These are phyloP conservation scores for Tetrax tetrax DNA, from an alignment of 2,113 vertebrate species.

Conservation along the genomic window DNA sequence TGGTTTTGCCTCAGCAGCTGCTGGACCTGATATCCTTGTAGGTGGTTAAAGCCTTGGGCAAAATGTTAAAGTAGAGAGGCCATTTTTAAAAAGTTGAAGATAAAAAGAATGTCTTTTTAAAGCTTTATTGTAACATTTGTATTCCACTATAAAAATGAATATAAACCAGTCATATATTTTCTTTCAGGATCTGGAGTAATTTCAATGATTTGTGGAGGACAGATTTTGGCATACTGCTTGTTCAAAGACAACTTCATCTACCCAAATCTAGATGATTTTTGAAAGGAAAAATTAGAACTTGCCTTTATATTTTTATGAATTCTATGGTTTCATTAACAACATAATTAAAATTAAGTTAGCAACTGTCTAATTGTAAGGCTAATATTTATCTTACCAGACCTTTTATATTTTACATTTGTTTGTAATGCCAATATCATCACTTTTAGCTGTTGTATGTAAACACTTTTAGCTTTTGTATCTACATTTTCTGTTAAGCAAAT, in stretches of 20 bases:
- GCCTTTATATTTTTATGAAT: neutral
- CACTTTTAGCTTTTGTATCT: neutral
- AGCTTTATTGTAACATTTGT: neutral
- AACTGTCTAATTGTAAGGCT: neutral
- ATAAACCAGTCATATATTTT: slow-evolving; percentile 9
- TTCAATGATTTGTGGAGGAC: slow-evolving; percentile 88
- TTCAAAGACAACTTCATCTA: slow-evolving; percentile 90
- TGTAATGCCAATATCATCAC: neutral
- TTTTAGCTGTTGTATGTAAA: neutral
- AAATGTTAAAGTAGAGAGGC: neutral
- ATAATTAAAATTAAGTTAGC: neutral
- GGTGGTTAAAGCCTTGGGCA: neutral
- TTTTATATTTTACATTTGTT: neutral
- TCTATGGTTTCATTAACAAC: neutral
- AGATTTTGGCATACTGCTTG: slow-evolving; percentile 86
- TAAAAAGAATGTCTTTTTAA: neutral
- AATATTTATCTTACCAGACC: neutral
- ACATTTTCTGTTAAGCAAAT: neutral
- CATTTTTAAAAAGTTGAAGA: neutral
- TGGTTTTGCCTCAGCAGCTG: neutral
- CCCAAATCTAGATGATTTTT: slow-evolving; percentile 88
- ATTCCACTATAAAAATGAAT: neutral
- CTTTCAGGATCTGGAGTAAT: slow-evolving; percentile 83
- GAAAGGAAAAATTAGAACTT: slow-evolving; percentile 25
- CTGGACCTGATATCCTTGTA: neutral